A percentile compares a stretch with the other conserved stretches of the same genome.
phyloP scores from a whole-genome alignment of 1,140 invertebrate genomes.

The Planococcus citri region DNA sequence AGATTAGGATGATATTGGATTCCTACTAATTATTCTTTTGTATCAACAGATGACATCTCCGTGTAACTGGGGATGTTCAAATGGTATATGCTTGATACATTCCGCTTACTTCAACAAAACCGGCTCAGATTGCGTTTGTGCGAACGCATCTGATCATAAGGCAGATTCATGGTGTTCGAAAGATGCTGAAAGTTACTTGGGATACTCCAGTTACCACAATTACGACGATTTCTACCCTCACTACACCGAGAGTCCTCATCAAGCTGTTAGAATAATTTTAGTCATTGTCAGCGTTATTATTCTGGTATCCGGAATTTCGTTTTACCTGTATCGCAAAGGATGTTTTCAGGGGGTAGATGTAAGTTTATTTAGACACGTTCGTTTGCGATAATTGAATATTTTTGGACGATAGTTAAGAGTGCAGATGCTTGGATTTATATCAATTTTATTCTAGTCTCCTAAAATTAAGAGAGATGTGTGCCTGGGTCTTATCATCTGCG shows the following conservation, averaged over 20 bases:
- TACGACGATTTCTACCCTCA: not conserved
- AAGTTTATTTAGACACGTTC: not conserved
- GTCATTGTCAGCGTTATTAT: not conserved
- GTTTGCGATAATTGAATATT: no score
- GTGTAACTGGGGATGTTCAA: not conserved
- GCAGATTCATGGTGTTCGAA: not conserved
- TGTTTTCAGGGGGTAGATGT: not conserved
- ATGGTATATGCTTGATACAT: not conserved
- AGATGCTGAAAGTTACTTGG: not conserved
- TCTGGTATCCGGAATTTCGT: not conserved
- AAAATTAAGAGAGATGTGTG: no score
- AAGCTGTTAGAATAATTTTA: not conserved
- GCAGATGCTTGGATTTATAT: no score
- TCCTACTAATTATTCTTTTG: no score
- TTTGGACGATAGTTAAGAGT: no score
- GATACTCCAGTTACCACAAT: not conserved
- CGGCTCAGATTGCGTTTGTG: not conserved
- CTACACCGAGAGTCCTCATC: not conserved
- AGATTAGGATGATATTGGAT: no score
- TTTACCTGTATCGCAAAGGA: not conserved
- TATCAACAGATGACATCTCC: not conserved
- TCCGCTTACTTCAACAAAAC: not conserved
- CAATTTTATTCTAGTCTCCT: no score
- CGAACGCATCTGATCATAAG: not conserved
- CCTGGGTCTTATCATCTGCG: no score